Percentiles rank a stretch among this genome's conserved stretches.
Evolutionary conservation across 2,888 invertebrate genomes (phyloP).

Genomic region (Tanytarsus gracilentus): DNA sequence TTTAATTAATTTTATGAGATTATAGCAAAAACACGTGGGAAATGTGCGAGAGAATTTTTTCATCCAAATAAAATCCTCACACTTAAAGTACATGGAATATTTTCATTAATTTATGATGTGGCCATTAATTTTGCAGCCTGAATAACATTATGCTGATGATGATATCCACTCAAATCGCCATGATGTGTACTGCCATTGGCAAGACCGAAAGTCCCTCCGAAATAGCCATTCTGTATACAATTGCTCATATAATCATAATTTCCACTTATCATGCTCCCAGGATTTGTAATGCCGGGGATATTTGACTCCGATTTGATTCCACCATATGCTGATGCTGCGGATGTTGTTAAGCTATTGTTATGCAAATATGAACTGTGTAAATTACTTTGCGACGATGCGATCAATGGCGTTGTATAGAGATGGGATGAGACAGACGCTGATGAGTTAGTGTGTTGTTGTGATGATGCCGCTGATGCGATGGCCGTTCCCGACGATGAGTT

Average conservation of each 20-base stretch:
- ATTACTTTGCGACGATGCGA: constrained; percentile 34
- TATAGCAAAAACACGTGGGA: no score
- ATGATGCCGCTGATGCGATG: constrained; percentile 37
- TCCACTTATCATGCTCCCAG: constrained; percentile 13
- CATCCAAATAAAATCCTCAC: no score
- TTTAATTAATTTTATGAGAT: no score
- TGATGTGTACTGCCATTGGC: constrained; percentile 32
- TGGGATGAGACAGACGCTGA: constrained; percentile 31
- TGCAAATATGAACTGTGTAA: constrained; percentile 33
- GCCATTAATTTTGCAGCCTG: constrained; percentile 78
- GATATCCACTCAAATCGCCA: constrained; percentile 61
- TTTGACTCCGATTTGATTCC: constrained; percentile 41
- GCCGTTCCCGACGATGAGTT: constrained; percentile 32
- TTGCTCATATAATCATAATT: constrained; percentile 44
- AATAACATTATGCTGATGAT: constrained; percentile 77
- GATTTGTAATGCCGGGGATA: constrained; percentile 33
- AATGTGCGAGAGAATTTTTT: no score
- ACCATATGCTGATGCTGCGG: constrained; percentile 33
- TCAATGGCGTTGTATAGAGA: constrained; percentile 30
- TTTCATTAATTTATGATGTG: no score
- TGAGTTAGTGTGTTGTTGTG: constrained; percentile 32
- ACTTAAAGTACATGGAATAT: no score
- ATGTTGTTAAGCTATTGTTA: constrained; percentile 30
- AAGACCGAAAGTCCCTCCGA: constrained; percentile 39
- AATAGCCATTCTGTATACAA: constrained; percentile 37